These are phyloP conservation scores for Caenorhabditis sp. DNA, from an alignment of 2,888 invertebrate species.

Conservation along the genomic window DNA sequence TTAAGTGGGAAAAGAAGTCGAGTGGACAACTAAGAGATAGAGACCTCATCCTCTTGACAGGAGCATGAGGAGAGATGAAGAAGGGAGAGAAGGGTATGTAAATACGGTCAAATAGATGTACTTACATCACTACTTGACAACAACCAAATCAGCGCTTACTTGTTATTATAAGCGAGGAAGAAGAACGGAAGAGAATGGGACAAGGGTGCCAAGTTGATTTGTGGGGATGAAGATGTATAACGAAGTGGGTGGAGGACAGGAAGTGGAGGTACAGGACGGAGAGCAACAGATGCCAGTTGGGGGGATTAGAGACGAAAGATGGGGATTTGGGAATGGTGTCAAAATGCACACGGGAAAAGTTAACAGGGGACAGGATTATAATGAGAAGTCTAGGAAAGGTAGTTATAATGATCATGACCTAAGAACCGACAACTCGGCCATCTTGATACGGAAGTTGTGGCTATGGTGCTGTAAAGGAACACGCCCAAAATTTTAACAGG, in stretches of 20 bases:
- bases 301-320: slow-evolving; percentile 36
- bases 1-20: slow-evolving; percentile 56
- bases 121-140: slow-evolving; percentile 59
- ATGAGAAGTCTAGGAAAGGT: no score
- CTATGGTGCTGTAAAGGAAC: no score
- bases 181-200: neutral
- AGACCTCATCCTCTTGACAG: slow-evolving; percentile 39
- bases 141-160: slow-evolving; percentile 51
- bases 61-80: slow-evolving; percentile 25
- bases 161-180: slow-evolving; percentile 31
- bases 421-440: no score
- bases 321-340: slow-evolving; percentile 17
- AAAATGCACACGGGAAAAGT: slow-evolving; percentile 5
- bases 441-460: no score
- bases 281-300: slow-evolving; percentile 28
- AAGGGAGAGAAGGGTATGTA: slow-evolving; percentile 39
- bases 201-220: slow-evolving; percentile 28
- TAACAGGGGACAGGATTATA: neutral
- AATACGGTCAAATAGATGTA: slow-evolving; percentile 53
- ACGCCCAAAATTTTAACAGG: no score
- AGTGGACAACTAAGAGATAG: slow-evolving; percentile 33
- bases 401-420: no score
- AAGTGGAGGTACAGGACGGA: slow-evolving; percentile 21
- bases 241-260: slow-evolving; percentile 44
- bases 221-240: slow-evolving; percentile 35